Percentiles rank a stretch among this genome's conserved stretches.
These are phyloP conservation scores for Melanostoma mellinum DNA, from an alignment of 2,888 invertebrate genomes.

Conservation along the genomic window DNA sequence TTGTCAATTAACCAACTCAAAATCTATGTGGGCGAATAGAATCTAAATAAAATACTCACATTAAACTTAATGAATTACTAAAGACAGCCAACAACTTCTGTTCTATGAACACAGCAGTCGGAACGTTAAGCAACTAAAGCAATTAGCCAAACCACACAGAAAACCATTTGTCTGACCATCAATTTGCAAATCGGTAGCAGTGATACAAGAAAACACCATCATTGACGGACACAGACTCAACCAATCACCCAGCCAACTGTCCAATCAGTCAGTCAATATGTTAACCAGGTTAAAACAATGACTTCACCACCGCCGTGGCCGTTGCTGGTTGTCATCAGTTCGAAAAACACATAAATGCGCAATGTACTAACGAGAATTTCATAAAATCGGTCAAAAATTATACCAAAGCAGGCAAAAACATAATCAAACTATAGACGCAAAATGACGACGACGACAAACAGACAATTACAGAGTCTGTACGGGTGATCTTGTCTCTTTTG, in stretches of 20 bases:
- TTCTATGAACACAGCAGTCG: slow-evolving; percentile 7
- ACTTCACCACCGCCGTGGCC: slow-evolving; percentile 12
- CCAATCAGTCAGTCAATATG: slow-evolving; percentile 72
- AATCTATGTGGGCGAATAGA: slow-evolving; percentile 32
- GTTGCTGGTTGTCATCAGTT: too few relatives aligned
- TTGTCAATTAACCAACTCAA: slow-evolving; percentile 2
- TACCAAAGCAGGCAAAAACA: slow-evolving; percentile 67
- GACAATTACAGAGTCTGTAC: slow-evolving; percentile 55
- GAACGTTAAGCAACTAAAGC: slow-evolving; percentile 66
- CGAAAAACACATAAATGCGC: not conserved
- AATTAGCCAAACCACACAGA: slow-evolving; percentile 68
- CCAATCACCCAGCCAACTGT: slow-evolving; percentile 66
- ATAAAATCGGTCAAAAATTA: slow-evolving; percentile 69
- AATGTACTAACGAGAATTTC: slow-evolving; percentile 67
- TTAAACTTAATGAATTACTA: slow-evolving; percentile 71
- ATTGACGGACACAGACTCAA: slow-evolving; percentile 44
- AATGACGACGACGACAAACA: slow-evolving; percentile 38
- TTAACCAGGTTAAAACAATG: slow-evolving; percentile 68
- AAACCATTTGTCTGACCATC: slow-evolving; percentile 65
- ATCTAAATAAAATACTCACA: slow-evolving; percentile 62
- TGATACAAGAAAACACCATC: slow-evolving; percentile 42
- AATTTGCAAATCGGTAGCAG: slow-evolving; percentile 68
- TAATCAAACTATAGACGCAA: slow-evolving; percentile 52
- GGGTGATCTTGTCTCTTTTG: slow-evolving; percentile 61
- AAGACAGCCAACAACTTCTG: slow-evolving; percentile 36